Conservation (phyloP, 2,113 vertebrate genomes). For the Ibidorhyncha struthersii region DNA sequence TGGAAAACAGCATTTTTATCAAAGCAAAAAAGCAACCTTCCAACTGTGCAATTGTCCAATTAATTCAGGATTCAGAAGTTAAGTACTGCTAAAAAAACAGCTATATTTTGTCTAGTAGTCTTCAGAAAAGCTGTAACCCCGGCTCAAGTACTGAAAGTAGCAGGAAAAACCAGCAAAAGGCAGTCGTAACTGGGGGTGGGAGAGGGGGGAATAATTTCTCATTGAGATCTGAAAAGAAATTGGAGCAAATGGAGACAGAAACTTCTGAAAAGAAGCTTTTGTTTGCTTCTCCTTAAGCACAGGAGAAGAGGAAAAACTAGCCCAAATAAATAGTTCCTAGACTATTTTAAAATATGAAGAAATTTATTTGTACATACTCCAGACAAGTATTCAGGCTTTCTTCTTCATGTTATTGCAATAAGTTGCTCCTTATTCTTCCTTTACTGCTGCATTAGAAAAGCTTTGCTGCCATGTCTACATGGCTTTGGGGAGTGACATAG, state of each 20-base stretch:
- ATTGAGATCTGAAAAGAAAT: not conserved
- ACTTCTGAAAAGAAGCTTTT: not conserved
- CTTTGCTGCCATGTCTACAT: not conserved
- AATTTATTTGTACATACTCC: not conserved
- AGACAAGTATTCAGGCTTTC: not conserved
- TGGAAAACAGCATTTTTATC: conserved; percentile 19
- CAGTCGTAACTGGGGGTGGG: not conserved
- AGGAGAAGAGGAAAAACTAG: not conserved
- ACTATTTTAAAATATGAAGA: not conserved
- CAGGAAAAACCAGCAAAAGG: not conserved
- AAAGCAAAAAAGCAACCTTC: not conserved
- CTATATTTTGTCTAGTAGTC: not conserved
- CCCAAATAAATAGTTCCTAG: not conserved
- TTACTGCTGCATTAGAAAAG: not conserved
- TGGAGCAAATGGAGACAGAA: not conserved
- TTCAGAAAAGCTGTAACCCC: not conserved
- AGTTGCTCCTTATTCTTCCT: not conserved
- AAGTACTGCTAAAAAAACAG: not conserved
- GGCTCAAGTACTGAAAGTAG: not conserved
- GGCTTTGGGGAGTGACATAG: not conserved
- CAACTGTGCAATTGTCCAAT: not conserved
- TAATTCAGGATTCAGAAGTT: conserved; percentile 15
- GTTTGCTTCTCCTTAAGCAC: not conserved
- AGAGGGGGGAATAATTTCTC: not conserved
- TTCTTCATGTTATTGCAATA: not conserved